phyloP scores from a whole-genome alignment of 2,797 vertebrate species.

The Choloepus didactylus region DNA sequence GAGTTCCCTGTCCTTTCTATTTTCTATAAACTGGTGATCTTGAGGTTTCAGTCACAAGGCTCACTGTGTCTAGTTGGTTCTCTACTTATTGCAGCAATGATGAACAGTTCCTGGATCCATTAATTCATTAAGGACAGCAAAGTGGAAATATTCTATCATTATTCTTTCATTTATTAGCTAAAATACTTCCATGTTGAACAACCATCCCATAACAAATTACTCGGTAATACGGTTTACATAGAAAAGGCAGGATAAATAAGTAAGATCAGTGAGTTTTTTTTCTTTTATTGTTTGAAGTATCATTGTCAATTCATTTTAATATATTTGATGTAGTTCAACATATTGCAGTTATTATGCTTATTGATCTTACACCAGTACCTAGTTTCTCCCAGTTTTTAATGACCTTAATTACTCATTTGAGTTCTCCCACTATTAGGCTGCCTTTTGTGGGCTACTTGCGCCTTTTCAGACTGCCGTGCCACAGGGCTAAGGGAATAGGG shows the following conservation, averaged over 20 bases:
- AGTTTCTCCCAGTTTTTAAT: constrained; percentile 27
- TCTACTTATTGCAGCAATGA: background rate
- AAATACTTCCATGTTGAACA: constrained; percentile 35
- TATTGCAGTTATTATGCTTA: background rate
- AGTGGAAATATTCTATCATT: background rate
- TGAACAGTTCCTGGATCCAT: background rate
- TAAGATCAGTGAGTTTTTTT: background rate
- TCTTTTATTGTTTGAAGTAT: constrained; percentile 5
- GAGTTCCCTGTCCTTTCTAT: background rate
- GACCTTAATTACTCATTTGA: background rate
- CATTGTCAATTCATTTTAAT: constrained; percentile 32
- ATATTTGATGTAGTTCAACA: background rate
- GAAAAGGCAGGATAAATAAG: background rate
- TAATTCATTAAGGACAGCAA: constrained; percentile 22
- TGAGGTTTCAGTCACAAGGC: background rate
- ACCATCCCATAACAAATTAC: background rate
- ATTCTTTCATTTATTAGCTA: constrained; percentile 23
- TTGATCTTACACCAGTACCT: background rate
- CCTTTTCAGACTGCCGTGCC: background rate
- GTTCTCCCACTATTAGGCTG: background rate
- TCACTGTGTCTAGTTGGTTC: background rate
- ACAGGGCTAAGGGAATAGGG: background rate
- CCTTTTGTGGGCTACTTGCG: background rate
- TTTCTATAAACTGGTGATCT: background rate
- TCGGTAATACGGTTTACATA: background rate